phyloP scores from a whole-genome alignment of 2,888 invertebrate species.

The Tenthredo mesomela region DNA sequence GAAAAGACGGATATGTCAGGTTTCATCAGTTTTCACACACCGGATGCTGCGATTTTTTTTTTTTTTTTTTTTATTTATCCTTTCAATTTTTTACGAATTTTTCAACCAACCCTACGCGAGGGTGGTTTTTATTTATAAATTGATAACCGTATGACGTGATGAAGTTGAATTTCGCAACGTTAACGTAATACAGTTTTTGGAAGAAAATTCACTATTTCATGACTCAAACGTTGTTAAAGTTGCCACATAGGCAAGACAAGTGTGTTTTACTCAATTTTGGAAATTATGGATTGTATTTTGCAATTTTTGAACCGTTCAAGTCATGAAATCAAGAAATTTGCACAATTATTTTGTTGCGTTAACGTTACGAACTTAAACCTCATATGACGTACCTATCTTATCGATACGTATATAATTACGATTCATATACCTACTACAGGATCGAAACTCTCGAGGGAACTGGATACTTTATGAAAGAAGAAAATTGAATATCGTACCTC shows the following conservation, averaged over 20 bases:
- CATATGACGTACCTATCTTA: too few relatives aligned
- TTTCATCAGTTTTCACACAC: neutral
- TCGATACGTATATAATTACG: neutral
- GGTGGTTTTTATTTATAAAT: neutral
- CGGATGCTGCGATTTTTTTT: neutral
- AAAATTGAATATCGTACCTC: neutral
- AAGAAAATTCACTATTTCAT: too few relatives aligned
- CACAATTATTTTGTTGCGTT: too few relatives aligned
- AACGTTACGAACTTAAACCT: too few relatives aligned
- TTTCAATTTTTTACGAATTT: neutral
- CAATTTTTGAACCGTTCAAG: too few relatives aligned
- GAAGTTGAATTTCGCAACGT: too few relatives aligned
- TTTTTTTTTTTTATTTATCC: neutral
- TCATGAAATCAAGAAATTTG: too few relatives aligned
- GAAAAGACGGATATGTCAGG: neutral
- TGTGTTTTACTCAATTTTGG: too few relatives aligned
- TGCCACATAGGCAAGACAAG: too few relatives aligned
- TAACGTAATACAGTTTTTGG: too few relatives aligned
- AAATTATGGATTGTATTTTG: too few relatives aligned
- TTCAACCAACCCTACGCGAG: neutral
- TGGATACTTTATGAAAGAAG: neutral
- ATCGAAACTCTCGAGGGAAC: neutral
- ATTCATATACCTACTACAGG: neutral
- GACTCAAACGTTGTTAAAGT: too few relatives aligned
- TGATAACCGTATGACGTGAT: neutral